Evolutionary conservation across 2,797 vertebrate species (phyloP), one percentile per base, ranked within the genome.

Genomic region (Enteromius paludinosus): DNA sequence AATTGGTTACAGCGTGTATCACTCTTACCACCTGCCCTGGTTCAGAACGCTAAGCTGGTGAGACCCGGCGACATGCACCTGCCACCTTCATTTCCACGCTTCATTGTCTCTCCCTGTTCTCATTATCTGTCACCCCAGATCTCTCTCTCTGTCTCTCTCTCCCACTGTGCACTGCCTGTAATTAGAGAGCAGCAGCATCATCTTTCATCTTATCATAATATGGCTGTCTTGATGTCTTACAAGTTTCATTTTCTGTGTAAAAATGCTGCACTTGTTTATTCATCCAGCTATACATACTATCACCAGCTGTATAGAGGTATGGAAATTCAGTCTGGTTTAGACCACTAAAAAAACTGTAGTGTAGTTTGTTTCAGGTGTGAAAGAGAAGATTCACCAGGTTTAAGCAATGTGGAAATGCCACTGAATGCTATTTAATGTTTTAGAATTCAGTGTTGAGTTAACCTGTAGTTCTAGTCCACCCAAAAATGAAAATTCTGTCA

Each of bases 1-100:
- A 2, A 99, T 99, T 4, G 98, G 97, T 83, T 99, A 99, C 91
- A 99, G 95, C 0, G 98, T 99, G 72, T 99, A 99, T 89, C 98
- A 98, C 91, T 96, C 95, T 38, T 96, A 99, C 1, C 95, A 99
- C 89, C 94, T 99, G 74, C 98, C 98, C 78, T 99, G 98, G 98
- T 99, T 99, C 94, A 94, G 98, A 89, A 98, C 97, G 0, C 93
- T 99, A 87, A 99, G 98, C 90, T 99, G 98, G 98, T 99, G 91
- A 96, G 96, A 59, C 28, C 28, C 3, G 15, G 38, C 15, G 35
- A 45, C 45, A 71, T 69, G n/a, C 79, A 82, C 79, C 66, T 75
- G 47, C 41, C 43, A 47, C 38, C 41, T 41, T 59, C 1, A 35
- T 65, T 68, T 81, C 73, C 82, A 76, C 49, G n/a, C 54, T 14